These are phyloP conservation scores for Mungos mungo DNA, from an alignment of 2,113 vertebrate genomes.

Conservation along the genomic window DNA sequence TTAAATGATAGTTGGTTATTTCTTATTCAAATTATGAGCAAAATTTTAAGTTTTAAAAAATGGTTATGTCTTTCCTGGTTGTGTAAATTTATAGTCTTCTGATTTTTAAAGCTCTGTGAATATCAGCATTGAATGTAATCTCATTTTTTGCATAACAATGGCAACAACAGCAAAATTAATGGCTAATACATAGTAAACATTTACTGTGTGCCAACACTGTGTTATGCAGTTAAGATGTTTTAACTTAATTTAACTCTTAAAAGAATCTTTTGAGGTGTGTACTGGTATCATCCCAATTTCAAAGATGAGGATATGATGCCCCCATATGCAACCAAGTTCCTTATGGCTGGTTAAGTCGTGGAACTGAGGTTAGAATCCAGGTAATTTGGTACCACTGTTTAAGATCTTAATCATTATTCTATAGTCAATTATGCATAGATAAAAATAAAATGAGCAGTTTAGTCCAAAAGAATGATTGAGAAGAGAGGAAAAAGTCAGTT, in stretches of 20 bases:
- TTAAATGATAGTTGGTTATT: not conserved
- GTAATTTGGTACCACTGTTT: not conserved
- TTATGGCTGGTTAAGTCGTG: not conserved
- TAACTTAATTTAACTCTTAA: not conserved
- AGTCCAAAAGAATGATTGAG: not conserved
- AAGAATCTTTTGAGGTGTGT: not conserved
- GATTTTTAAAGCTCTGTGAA: not conserved
- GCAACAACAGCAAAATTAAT: not conserved
- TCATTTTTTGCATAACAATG: not conserved
- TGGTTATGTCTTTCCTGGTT: not conserved
- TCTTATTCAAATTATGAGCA: not conserved
- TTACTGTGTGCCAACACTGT: not conserved
- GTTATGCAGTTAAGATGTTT: not conserved
- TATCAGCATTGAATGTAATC: not conserved
- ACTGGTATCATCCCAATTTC: not conserved
- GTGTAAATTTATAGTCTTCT: not conserved
- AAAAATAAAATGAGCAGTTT: constrained; percentile 1
- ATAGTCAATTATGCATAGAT: not conserved
- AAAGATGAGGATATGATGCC: not conserved
- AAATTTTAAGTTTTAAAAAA: not conserved
- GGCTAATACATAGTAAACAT: not conserved
- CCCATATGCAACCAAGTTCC: not conserved
- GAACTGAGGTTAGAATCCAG: not conserved
- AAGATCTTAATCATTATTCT: not conserved
- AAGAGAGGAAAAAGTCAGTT: not conserved